phyloP scores from a whole-genome alignment of 35 echinoderm and acorn worm species.

The Heliocidaris erythrogramma region DNA sequence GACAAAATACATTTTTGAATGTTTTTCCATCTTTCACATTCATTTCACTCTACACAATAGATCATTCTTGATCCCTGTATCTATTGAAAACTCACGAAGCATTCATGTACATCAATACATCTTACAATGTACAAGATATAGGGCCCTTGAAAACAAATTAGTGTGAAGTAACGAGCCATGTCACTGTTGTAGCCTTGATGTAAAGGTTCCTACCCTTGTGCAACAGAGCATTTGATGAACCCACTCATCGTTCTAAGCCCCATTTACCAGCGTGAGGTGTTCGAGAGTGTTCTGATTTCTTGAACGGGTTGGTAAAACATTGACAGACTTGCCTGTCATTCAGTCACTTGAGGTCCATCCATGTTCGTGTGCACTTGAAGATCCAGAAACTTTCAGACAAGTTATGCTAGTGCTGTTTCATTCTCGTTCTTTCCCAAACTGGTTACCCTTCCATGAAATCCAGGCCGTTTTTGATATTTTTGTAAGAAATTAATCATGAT shows the following conservation, averaged over 20 bases:
- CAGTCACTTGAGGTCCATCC: not conserved
- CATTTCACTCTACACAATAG: not conserved
- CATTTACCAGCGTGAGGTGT: not conserved
- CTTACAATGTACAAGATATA: not conserved
- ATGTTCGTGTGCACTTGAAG: not conserved
- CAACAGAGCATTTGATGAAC: not conserved
- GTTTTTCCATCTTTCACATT: not conserved
- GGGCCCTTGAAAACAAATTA: not conserved
- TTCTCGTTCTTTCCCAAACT: no score
- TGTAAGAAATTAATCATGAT: no score
- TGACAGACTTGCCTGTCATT: not conserved
- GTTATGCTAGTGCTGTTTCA: no score
- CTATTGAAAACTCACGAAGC: constrained; percentile 8
- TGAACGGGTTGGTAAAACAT: not conserved
- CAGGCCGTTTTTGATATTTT: no score
- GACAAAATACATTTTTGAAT: no score
- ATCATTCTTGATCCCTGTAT: not conserved
- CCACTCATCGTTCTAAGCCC: not conserved
- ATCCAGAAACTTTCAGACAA: not conserved
- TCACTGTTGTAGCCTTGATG: not conserved
- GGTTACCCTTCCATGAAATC: no score
- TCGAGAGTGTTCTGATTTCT: not conserved
- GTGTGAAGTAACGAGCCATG: not conserved
- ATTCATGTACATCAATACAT: not conserved
- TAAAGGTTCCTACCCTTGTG: not conserved